A percentile compares a stretch with the other conserved stretches of the same genome.
phyloP scores from a whole-genome alignment of 2,113 vertebrate species.

The Spea bombifrons region DNA sequence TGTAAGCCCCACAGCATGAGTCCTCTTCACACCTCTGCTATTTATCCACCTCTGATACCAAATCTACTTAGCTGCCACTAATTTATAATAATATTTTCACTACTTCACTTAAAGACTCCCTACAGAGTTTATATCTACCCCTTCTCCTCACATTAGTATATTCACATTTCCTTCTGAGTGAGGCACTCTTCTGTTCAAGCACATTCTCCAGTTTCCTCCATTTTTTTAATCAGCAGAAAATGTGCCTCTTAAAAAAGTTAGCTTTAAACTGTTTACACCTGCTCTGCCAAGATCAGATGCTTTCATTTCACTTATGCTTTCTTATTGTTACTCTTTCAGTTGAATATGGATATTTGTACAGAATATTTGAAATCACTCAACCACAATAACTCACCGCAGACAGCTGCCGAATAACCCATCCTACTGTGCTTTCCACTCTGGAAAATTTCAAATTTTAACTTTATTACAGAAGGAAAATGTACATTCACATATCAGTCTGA shows the following conservation, averaged over 20 bases:
- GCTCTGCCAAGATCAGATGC: neutral
- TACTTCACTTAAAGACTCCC: conserved; percentile 39
- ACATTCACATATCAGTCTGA: no score
- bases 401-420: no score
- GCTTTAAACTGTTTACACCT: neutral
- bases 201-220: neutral
- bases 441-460: no score
- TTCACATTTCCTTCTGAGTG: neutral
- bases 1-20: conserved; percentile 29
- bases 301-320: neutral
- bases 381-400: no score
- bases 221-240: neutral
- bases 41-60: conserved; percentile 27
- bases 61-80: conserved; percentile 33
- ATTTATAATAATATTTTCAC: conserved; percentile 41
- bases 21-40: conserved; percentile 37
- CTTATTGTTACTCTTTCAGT: neutral
- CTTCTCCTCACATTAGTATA: neutral
- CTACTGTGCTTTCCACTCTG: no score
- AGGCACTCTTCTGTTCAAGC: neutral
- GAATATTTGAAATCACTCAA: neutral
- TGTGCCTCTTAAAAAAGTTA: neutral
- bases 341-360: neutral
- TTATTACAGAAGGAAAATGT: no score
- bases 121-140: conserved; percentile 12